Evolutionary conservation across 1,140 invertebrate species (phyloP).

Genomic region (Anagrus nilaparvatae): DNA sequence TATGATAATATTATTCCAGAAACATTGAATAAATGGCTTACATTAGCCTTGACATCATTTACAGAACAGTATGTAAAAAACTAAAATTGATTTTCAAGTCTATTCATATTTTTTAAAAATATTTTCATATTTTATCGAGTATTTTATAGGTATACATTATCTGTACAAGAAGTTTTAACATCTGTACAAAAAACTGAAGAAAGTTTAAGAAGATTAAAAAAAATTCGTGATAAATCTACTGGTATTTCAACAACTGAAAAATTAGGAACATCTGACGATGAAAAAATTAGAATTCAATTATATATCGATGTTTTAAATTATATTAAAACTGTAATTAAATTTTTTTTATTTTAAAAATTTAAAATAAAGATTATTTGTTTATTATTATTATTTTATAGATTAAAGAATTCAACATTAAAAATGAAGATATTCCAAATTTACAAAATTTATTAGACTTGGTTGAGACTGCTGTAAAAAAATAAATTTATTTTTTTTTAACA

Average conservation of each 20-base stretch:
- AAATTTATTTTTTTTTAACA: too few species aligned
- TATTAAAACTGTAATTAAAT: slow-evolving; percentile 26
- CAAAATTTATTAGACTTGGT: slow-evolving; percentile 32
- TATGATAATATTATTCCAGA: slow-evolving; percentile 45
- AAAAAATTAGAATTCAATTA: slow-evolving; percentile 86
- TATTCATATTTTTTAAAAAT: slow-evolving; percentile 8
- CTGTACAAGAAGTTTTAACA: slow-evolving; percentile 77
- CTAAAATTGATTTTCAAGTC: slow-evolving; percentile 1
- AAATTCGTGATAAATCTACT: slow-evolving; percentile 59
- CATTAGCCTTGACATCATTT: slow-evolving; percentile 50
- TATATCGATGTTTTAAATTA: slow-evolving; percentile 71
- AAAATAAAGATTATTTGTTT: slow-evolving; percentile 1
- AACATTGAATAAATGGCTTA: slow-evolving; percentile 44
- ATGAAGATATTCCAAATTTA: slow-evolving; percentile 22
- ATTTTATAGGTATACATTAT: slow-evolving; percentile 60
- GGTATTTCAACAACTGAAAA: slow-evolving; percentile 38
- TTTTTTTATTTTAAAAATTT: slow-evolving; percentile 11
- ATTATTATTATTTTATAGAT: slow-evolving; percentile 21
- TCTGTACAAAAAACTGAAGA: slow-evolving; percentile 93
- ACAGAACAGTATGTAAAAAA: slow-evolving; percentile 52
- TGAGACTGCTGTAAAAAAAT: slow-evolving; percentile 31
- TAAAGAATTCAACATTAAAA: slow-evolving; percentile 19
- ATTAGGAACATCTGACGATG: slow-evolving; percentile 66
- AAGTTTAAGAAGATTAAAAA: slow-evolving; percentile 78
- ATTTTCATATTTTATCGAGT: slow-evolving; percentile 23